These are phyloP conservation scores for Tychaedon coryphoeus DNA, from an alignment of 2,113 vertebrate genomes.

Conservation along the genomic window DNA sequence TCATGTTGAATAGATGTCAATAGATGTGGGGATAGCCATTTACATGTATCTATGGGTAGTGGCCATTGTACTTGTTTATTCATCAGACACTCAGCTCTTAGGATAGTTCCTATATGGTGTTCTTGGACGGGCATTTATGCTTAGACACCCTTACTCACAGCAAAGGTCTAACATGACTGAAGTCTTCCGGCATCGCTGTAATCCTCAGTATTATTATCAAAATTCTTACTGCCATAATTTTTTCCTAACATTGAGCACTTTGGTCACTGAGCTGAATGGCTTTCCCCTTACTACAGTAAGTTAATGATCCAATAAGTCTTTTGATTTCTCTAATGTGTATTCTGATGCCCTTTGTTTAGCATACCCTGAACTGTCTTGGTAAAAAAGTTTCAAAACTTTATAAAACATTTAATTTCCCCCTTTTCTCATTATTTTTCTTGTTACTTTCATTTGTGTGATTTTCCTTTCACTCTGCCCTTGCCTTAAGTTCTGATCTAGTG, in stretches of 20 bases:
- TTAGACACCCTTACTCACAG: background rate
- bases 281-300: background rate
- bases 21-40: background rate
- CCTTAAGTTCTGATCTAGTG: background rate
- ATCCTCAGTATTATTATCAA: background rate
- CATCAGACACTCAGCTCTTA: background rate
- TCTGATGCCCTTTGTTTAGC: background rate
- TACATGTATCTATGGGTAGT: background rate
- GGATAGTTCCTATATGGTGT: background rate
- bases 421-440: background rate
- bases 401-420: background rate
- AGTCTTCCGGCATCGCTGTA: background rate
- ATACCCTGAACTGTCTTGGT: background rate
- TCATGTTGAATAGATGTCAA: background rate
- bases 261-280: background rate
- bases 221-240: background rate
- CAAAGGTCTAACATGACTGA: background rate
- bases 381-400: background rate
- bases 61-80: background rate
- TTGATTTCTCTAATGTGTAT: background rate
- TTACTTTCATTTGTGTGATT: background rate
- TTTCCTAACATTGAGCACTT: background rate
- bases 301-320: background rate
- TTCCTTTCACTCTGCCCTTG: background rate
- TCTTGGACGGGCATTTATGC: background rate